Percentiles rank a stretch among this genome's conserved stretches.
Evolutionary conservation across 2,888 invertebrate genomes (phyloP).

Genomic region (Aleiodes testaceus): DNA sequence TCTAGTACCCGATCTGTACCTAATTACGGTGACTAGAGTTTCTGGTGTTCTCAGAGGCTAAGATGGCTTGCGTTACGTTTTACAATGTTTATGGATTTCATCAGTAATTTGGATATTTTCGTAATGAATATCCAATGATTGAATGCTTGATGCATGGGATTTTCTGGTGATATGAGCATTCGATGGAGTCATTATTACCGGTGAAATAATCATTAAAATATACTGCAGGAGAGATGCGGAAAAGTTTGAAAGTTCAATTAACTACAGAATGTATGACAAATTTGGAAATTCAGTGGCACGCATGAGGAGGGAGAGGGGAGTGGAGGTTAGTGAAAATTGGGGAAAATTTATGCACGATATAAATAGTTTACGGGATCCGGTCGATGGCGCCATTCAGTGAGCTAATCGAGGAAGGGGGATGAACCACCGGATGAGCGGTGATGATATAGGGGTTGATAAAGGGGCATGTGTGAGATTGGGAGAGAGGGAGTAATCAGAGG

Average conservation of each 20-base stretch:
- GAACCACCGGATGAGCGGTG: constrained; percentile 31
- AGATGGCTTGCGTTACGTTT: background rate
- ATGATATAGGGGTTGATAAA: constrained; percentile 27
- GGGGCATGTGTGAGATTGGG: constrained; percentile 20
- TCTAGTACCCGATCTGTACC: constrained; percentile 44
- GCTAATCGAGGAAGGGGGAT: constrained; percentile 47
- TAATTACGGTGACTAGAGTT: constrained; percentile 43
- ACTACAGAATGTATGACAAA: constrained; percentile 1
- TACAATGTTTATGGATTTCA: constrained; percentile 13
- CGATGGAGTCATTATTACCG: too few relatives aligned
- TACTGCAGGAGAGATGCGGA: too few relatives aligned
- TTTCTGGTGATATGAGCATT: too few relatives aligned
- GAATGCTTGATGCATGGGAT: too few relatives aligned
- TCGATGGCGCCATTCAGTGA: constrained; percentile 46
- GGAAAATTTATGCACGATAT: constrained; percentile 61
- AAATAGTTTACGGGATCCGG: constrained; percentile 61
- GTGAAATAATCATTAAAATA: too few relatives aligned
- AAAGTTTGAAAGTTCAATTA: constrained; percentile 1
- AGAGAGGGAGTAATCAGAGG: constrained; percentile 27
- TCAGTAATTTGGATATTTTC: constrained; percentile 6
- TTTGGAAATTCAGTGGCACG: constrained; percentile 21
- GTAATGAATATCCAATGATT: too few relatives aligned
- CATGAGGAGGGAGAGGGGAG: background rate
- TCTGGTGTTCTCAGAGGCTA: background rate
- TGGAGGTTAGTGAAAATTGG: constrained; percentile 26